Evolutionary conservation across 2,888 invertebrate genomes (phyloP).

Genomic region (Chesias legatella): DNA sequence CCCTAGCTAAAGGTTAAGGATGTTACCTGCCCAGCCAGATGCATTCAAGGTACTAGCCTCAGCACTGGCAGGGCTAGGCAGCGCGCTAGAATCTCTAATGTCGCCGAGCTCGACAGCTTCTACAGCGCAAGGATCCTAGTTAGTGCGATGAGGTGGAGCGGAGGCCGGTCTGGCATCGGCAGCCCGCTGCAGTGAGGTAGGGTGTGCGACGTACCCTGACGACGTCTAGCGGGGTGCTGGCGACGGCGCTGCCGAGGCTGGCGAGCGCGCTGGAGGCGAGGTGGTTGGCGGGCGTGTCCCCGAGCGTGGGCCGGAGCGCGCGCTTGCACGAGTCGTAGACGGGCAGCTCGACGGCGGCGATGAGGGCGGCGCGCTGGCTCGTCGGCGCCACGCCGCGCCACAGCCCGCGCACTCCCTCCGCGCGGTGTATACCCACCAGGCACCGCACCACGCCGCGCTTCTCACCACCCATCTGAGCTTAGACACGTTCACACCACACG

Average conservation of each 20-base stretch:
- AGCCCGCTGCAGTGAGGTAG: not conserved
- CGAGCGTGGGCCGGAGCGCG: constrained; percentile 84
- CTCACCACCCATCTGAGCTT: constrained; percentile 80
- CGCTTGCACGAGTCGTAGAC: constrained; percentile 95
- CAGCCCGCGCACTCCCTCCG: constrained; percentile 91
- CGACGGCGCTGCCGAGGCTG: constrained; percentile 94
- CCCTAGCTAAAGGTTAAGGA: no score
- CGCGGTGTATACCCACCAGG: constrained; percentile 89
- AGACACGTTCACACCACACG: no score
- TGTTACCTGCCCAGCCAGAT: no score
- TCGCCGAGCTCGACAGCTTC: no score
- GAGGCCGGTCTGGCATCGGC: not conserved
- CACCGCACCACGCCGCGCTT: constrained; percentile 85
- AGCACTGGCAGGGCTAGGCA: no score
- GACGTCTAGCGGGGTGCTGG: constrained; percentile 96
- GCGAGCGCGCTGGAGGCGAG: constrained; percentile 94
- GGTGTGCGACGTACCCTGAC: constrained; percentile 83
- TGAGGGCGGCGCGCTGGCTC: constrained; percentile 94
- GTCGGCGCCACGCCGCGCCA: constrained; percentile 97
- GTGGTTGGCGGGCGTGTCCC: constrained; percentile 92
- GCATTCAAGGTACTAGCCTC: no score
- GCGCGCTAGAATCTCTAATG: no score
- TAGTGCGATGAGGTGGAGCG: not conserved
- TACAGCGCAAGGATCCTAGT: no score
- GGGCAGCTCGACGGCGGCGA: constrained; percentile 96